Evolutionary conservation across 1,140 invertebrate genomes (phyloP).

Genomic region (Drosophila athabasca): DNA sequence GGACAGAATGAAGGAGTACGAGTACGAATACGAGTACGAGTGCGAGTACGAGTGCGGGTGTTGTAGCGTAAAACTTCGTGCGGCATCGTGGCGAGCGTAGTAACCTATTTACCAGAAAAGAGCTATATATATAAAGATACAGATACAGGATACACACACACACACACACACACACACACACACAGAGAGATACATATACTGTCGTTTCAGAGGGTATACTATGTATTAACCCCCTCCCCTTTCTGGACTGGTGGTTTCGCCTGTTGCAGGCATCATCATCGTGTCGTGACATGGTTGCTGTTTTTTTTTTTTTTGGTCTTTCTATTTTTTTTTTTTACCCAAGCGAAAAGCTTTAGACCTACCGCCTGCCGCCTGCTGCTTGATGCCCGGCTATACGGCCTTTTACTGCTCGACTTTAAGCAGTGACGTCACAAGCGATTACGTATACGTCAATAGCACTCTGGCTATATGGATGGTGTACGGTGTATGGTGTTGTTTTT

Average conservation of each 20-base stretch:
- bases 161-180: constrained; percentile 5
- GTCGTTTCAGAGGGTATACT: neutral
- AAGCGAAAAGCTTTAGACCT: neutral
- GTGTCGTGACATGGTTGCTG: constrained; percentile 26
- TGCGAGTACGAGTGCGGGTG: constrained; percentile 34
- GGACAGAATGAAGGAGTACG: neutral
- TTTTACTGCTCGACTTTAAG: constrained; percentile 17
- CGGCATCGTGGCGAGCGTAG: constrained; percentile 58
- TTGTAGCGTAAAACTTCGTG: constrained; percentile 76
- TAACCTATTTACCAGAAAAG: constrained; percentile 72
- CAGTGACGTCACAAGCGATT: constrained; percentile 46
- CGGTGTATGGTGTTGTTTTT: neutral
- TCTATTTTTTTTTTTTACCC: neutral
- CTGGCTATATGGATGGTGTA: too few relatives aligned
- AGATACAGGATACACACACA: neutral
- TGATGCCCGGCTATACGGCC: neutral
- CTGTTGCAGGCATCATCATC: constrained; percentile 39
- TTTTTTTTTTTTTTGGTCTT: constrained; percentile 4
- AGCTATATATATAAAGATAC: neutral
- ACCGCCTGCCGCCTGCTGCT: neutral
- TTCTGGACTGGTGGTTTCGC: constrained; percentile 6
- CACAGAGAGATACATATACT: constrained; percentile 8
- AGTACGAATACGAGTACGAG: neutral
- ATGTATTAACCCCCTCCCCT: neutral
- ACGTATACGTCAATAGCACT: constrained; percentile 44